These are phyloP conservation scores for Stigmatopora argus DNA, from an alignment of 2,113 vertebrate species.

Conservation along the genomic window DNA sequence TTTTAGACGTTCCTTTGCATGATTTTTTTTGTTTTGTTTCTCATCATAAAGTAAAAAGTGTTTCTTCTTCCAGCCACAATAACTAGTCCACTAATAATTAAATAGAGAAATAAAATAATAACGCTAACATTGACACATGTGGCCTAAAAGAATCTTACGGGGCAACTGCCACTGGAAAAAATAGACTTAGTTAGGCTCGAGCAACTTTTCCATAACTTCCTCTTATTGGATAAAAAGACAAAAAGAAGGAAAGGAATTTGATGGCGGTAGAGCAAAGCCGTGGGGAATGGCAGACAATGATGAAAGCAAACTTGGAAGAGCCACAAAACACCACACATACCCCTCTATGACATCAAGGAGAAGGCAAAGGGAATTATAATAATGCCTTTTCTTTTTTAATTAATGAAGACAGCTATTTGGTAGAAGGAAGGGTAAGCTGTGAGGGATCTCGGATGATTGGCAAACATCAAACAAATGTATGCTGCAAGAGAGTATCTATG, in stretches of 20 bases:
- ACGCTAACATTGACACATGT: constrained; percentile 57
- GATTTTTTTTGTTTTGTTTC: too few relatives aligned
- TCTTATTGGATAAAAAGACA: constrained; percentile 67
- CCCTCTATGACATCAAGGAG: constrained; percentile 70
- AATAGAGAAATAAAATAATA: constrained; percentile 25
- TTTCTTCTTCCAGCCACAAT: constrained; percentile 28
- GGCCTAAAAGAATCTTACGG: constrained; percentile 47
- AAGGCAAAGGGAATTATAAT: constrained; percentile 71
- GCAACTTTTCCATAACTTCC: constrained; percentile 61
- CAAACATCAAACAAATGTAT: constrained; percentile 73
- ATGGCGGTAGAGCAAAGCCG: constrained; percentile 63
- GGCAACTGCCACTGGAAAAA: constrained; percentile 56
- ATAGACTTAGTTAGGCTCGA: constrained; percentile 59
- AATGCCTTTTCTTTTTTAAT: constrained; percentile 69
- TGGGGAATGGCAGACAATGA: constrained; percentile 66
- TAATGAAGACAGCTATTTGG: constrained; percentile 76
- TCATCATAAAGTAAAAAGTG: too few relatives aligned
- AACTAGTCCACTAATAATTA: constrained; percentile 39
- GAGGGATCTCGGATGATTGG: constrained; percentile 76
- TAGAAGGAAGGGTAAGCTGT: constrained; percentile 71
- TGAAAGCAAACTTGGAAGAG: constrained; percentile 75
- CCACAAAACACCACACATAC: constrained; percentile 67
- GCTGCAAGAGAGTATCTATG: constrained; percentile 17
- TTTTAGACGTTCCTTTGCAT: too few relatives aligned
- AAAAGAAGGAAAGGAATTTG: constrained; percentile 62